Evolutionary conservation across 2,888 invertebrate species (phyloP), one percentile per base, ranked within the genome.

Genomic region (Phyllotreta striolata): DNA sequence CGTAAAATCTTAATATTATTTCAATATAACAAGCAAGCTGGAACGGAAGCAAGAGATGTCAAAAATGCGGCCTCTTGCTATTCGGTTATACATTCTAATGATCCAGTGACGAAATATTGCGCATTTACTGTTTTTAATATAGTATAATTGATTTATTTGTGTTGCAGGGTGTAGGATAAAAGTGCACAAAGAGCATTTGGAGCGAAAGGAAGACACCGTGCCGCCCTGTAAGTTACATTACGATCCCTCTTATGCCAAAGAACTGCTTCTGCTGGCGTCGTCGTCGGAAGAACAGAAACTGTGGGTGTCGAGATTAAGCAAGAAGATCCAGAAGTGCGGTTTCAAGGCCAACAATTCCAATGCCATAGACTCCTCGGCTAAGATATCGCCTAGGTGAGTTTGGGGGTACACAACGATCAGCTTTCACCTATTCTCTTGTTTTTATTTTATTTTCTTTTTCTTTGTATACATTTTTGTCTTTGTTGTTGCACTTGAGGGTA

Each of bases 211-310:
- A 79, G 93, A 93, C 80, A 88, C 89, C 67, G 89, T 97, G 79
- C 94, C 95, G 69, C 96, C 97, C 51, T 98, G 98, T 85, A 98
- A 97, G 86, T 88, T 98, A 71, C 95, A 96, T 83, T 95, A 93
- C 76, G 97, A 98, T 86, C 94, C 95, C 69, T 92, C 91, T 76
- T 89, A 89, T 79, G 96, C 98, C 77, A 93, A 96, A 79, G 98
- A 98, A 83, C 86, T 98, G 83, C 85, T 98, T 73, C 85, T 98
- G 75, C 86, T 98, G 79, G 96, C 98, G 66, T 86, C 89, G 59
- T 90, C 89, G 70, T 86, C 88, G 66, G 94, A 94, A 71, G 95
- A 95, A 70, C 97, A 97, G 84, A 92, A 93, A 76, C 88, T 89
- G 78, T 98, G 98, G 98, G 96, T 98, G 72, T 88, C 90, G 71